These are phyloP conservation scores for Vulpes ferrilata DNA, from an alignment of 2,113 vertebrate genomes.

Conservation along the genomic window DNA sequence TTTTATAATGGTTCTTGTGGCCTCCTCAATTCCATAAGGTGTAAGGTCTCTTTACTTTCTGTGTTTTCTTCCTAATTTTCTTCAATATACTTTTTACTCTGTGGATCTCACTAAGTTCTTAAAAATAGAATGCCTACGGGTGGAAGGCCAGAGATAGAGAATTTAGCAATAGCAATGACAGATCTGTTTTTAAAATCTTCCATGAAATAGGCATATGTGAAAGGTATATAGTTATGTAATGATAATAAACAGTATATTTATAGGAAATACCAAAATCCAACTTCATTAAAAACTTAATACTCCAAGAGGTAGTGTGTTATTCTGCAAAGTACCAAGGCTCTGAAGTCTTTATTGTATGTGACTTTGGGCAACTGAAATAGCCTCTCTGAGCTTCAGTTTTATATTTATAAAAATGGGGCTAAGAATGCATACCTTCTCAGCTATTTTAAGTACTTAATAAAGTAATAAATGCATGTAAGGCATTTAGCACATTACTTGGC, in stretches of 20 bases:
- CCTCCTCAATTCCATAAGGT: neutral
- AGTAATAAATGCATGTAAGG: constrained; percentile 7
- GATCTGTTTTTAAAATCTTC: neutral
- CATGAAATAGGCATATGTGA: neutral
- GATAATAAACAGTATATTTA: neutral
- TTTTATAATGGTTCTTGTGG: neutral
- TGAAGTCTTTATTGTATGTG: neutral
- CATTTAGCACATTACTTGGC: constrained; percentile 30
- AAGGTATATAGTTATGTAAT: neutral
- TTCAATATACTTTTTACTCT: neutral
- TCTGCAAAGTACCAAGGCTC: neutral
- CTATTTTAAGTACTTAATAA: constrained; percentile 34
- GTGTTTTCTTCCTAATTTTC: neutral
- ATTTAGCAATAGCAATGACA: neutral
- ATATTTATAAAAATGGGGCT: constrained; percentile 15
- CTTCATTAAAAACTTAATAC: constrained; percentile 23
- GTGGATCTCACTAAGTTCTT: neutral
- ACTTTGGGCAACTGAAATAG: neutral
- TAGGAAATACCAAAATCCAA: constrained; percentile 29
- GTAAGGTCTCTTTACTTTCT: neutral
- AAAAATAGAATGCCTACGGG: neutral
- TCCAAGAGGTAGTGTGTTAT: neutral
- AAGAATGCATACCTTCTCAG: neutral
- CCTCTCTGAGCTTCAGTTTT: neutral
- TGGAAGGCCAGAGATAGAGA: neutral